Evolutionary conservation across 2,113 vertebrate species (phyloP).

Genomic region (Delphinapterus leucas): DNA sequence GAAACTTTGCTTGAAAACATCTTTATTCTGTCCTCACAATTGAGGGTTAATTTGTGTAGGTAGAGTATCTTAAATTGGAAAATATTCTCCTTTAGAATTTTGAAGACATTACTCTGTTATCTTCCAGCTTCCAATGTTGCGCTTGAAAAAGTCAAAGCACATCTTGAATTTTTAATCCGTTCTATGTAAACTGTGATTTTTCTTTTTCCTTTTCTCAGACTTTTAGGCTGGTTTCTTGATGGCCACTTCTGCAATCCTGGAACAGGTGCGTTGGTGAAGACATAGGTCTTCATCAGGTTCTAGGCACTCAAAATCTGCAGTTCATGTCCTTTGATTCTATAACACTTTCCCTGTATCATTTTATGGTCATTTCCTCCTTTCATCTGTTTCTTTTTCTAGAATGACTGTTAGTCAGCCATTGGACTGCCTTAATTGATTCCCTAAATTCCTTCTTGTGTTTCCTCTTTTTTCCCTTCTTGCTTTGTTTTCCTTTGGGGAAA

Average conservation of each 20-base stretch:
- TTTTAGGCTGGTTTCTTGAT: neutral
- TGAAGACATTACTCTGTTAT: slow-evolving; percentile 20
- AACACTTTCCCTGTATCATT: neutral
- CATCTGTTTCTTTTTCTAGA: neutral
- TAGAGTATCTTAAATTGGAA: slow-evolving; percentile 37
- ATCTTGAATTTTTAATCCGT: slow-evolving; percentile 35
- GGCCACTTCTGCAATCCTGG: neutral
- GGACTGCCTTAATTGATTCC: neutral
- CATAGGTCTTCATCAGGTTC: neutral
- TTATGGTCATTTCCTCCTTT: neutral
- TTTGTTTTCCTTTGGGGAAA: slow-evolving; percentile 7
- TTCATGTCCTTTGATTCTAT: neutral
- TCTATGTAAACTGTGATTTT: neutral
- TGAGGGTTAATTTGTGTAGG: slow-evolving; percentile 24
- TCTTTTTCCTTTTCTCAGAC: neutral
- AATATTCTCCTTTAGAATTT: slow-evolving; percentile 29
- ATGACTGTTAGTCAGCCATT: neutral
- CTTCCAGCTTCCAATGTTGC: neutral
- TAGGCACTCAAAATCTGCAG: neutral
- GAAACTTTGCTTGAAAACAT: slow-evolving; percentile 23
- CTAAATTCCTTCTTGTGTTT: neutral
- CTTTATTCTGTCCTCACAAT: neutral
- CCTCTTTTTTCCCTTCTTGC: neutral
- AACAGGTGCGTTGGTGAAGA: neutral
- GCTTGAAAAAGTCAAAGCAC: slow-evolving; percentile 12